A percentile compares a stretch with the other conserved stretches of the same genome.
These are phyloP conservation scores for Augochlora pura DNA, from an alignment of 1,140 invertebrate genomes.

Conservation along the genomic window DNA sequence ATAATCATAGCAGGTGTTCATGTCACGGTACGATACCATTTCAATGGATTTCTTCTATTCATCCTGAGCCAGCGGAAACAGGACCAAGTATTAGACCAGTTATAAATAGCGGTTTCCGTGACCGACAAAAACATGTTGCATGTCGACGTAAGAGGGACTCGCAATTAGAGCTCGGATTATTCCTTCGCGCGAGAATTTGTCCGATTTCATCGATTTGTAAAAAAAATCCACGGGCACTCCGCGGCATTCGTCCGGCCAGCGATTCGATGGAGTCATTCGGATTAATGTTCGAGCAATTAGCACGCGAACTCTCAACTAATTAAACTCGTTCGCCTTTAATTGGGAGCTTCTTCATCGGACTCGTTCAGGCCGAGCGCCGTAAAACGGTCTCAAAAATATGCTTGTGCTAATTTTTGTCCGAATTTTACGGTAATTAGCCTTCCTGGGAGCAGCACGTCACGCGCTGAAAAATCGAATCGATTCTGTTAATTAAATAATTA, in stretches of 20 bases:
- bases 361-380: background rate
- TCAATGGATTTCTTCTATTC: background rate
- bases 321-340: background rate
- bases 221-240: too few species aligned
- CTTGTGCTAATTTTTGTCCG: too few species aligned
- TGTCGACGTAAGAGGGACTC: background rate
- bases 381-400: background rate
- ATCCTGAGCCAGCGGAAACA: background rate
- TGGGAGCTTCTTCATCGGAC: background rate
- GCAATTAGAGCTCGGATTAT: background rate
- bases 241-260: too few species aligned
- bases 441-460: background rate
- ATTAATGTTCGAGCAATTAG: background rate
- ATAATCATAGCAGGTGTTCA: too few species aligned
- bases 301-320: background rate
- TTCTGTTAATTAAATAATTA: too few species aligned
- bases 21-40: background rate
- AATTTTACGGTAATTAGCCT: background rate
- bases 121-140: background rate
- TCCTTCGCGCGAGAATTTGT: background rate
- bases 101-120: background rate
- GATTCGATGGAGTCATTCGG: background rate
- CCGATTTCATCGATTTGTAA: too few species aligned
- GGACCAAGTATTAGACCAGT: background rate
- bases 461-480: background rate